Evolutionary conservation across 1,140 invertebrate species (phyloP).

Genomic region (Cherax destructor): DNA sequence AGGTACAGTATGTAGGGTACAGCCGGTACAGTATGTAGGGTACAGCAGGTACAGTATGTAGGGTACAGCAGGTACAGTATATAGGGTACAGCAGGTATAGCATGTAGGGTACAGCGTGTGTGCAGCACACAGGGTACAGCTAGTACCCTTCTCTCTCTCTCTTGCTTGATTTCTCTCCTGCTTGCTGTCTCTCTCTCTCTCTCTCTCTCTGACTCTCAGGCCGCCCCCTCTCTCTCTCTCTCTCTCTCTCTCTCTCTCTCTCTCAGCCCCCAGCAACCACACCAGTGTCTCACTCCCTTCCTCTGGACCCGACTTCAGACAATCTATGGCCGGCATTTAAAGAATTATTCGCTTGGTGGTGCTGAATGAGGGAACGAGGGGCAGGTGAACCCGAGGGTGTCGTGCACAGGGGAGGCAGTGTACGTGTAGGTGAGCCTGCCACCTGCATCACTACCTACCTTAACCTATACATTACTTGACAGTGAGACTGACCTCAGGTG

Average conservation of each 20-base stretch:
- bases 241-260: slow-evolving; percentile 30
- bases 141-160: background rate
- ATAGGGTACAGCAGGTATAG: background rate
- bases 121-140: no score
- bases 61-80: background rate
- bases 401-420: background rate
- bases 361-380: background rate
- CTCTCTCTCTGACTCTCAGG: slow-evolving; percentile 30
- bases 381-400: background rate
- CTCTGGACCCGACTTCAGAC: background rate
- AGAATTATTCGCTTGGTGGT: background rate
- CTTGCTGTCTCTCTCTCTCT: slow-evolving; percentile 31
- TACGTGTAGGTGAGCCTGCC: background rate
- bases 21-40: background rate
- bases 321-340: background rate
- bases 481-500: background rate
- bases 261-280: slow-evolving; percentile 43
- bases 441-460: background rate
- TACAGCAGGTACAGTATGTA: background rate
- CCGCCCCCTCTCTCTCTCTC: slow-evolving; percentile 23
- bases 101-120: background rate
- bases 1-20: background rate
- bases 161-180: slow-evolving; percentile 12
- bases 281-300: slow-evolving; percentile 1
- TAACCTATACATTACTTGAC: background rate